Evolutionary conservation across 2,113 vertebrate genomes (phyloP), one percentile per base, ranked within the genome.

Genomic region (Aphyosemion australe): DNA sequence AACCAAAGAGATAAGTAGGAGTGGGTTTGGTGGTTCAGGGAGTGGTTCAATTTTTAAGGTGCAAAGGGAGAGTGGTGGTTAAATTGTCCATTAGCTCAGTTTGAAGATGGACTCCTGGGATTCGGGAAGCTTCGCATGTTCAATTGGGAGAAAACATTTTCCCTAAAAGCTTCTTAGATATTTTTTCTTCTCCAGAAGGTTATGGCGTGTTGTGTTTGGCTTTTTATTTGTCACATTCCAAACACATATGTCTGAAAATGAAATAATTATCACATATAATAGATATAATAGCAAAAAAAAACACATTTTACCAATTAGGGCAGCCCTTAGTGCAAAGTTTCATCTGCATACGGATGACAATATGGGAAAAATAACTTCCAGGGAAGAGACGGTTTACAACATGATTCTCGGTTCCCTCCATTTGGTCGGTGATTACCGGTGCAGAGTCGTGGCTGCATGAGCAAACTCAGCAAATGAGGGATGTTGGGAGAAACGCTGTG

Each of bases 61-160:
- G 65, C 76, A 50, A n/a, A 56, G 70, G 73, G 77, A 70, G 62
- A 69, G 63, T 65, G 50, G 64, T 61, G 65, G 73, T 76, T 84
- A 82, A 80, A 79, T 72, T 76, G 72, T 79, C 86, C 81, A 88
- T 88, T 88, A 87, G 79, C 55, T 42, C 65, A 63, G 62, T 79
- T 66, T 76, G 51, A 60, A 56, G 71, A 65, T 31, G 65, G 68
- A 55, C 81, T 78, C 68, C 11, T 60, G 86, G 79, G 83, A 52
- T 82, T 80, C 71, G 32, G 42, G 68, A 78, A 51, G 67, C 72
- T 51, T 51, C 67, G 49, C 39, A 31, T 65, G 59, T 53, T 65
- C 26, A 75, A 70, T 69, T 26, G 42, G 55, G 46, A 60, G 37
- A 20, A 65, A 67, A 69, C 37, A 55, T 65, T 73, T 64, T 64